Base-by-base conservation (phyloP, 64 coral and sea anemone genomes). In the Montipora foliosa region DNA sequence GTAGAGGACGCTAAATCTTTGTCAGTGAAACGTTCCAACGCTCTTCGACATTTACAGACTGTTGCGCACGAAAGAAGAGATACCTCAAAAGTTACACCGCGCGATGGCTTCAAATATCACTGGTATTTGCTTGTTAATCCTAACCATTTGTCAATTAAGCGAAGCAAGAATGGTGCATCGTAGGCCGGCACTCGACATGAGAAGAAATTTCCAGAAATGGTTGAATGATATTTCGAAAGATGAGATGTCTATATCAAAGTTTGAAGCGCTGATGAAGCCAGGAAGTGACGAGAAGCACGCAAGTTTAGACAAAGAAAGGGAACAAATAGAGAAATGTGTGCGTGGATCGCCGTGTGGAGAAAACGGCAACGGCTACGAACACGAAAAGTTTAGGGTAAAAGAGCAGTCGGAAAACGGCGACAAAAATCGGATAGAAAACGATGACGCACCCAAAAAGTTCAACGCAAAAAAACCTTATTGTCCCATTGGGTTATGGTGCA, bases 401-500 rank as follows among this genome's bases (percentile, higher is more conserved):
- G 76, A 47, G 19, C 3, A 14, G 4, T 46, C 44, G 15, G 17
- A 78, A 49, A 78, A 78, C 76, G 47, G 49, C 17, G 47, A 4
- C 5, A 10, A 86, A n/a, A 71, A 64, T 6, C 47, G 47, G 71
- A 1, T 4, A 5, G n/a, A 49, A 19, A 21, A 72, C 44, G 64
- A 21, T 72, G 82, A 86, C 2, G 12, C n/a, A 3, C 24, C 45
- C 5, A 72, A 16, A 6, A 72, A 49, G 66, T 48, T 84, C 6
- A 13, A 16, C 37, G 17, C 5, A 68, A 46, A 48, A 21, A 6
- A n/a, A 45, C 51, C 37, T 47, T 37, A 77, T 5, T 92, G 91
- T 53, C 91, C 91, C 1, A 73, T 83, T 44, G 91, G 91, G 20
- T 49, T 92, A 62, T 92, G 91, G 91, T 92, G 91, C 46, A 44